Evolutionary conservation across 1,140 invertebrate genomes (phyloP).

Genomic region (Drepana arcuata): DNA sequence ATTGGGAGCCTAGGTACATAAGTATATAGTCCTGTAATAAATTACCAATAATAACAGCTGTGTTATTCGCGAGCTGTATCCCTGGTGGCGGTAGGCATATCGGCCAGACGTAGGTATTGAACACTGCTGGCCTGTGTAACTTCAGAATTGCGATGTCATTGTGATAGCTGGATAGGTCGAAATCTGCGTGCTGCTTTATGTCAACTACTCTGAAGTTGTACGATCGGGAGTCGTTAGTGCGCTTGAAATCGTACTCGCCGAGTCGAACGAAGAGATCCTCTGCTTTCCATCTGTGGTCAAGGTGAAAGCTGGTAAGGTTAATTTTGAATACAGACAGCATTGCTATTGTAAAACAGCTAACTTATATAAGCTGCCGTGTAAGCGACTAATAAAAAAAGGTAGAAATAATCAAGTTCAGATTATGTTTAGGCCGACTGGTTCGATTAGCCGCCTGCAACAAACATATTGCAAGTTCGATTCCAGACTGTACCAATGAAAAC

Average conservation of each 20-base stretch:
- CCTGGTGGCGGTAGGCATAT: constrained; percentile 84
- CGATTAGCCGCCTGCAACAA: no score
- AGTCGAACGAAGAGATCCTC: constrained; percentile 80
- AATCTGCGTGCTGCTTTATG: constrained; percentile 77
- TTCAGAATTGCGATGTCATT: constrained; percentile 88
- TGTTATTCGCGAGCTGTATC: constrained; percentile 75
- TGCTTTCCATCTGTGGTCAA: constrained; percentile 73
- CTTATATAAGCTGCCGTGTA: no score
- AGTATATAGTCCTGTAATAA: no score
- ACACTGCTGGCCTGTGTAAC: constrained; percentile 77
- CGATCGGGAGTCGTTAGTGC: constrained; percentile 75
- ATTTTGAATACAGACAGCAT: no score
- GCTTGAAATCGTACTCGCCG: constrained; percentile 85
- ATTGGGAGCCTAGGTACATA: no score
- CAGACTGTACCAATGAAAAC: no score
- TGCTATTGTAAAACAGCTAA: no score
- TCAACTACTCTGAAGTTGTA: constrained; percentile 77
- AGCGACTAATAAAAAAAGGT: no score
- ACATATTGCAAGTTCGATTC: no score
- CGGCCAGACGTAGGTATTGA: constrained; percentile 86
- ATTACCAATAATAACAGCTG: constrained; percentile 80
- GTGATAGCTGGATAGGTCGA: constrained; percentile 76
- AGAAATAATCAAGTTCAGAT: no score
- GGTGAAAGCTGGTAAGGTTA: no score
- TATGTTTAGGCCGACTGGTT: no score